Base-by-base conservation (phyloP, 2,797 vertebrate genomes). In the Enteromius fasciolatus region DNA sequence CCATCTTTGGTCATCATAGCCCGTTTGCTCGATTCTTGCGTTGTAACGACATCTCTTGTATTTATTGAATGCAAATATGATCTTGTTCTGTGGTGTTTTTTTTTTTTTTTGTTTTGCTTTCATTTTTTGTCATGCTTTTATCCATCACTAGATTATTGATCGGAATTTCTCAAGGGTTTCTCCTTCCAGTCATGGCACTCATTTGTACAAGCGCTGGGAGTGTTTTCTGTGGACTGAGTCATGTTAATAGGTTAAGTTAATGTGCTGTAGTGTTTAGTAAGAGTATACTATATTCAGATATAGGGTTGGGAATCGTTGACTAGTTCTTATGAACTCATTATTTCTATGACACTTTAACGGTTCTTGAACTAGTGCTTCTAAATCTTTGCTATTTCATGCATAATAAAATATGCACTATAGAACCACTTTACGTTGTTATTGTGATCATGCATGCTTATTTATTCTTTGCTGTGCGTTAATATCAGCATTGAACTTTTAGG, bases 21-120 rank as follows among this genome's bases (percentile, higher is more conserved):
- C 11, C 12, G 11, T 66, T 33, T 6, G 20, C 41, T 50, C n/a
- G 15, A 9, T 44, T 76, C 33, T 46, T 77, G 4, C 17, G 23
- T 41, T 48, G 25, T 64, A 31, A 48, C 7, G n/a, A 4, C 59
- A n/a, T 77, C 15, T 75, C 36, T 33, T 63, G 54, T 66, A 67
- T 82, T 82, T 67, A 67, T 67, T 82, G 68, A 80, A 73, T 48
- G 54, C 44, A 81, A 82, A 76, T 31, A 67, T 54, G 44, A 39
- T 52, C 48, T 66, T 50, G 44, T 64, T 67, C 15, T 82, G 41
- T 23, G 67, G 44, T 75, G 72, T n/a, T 81, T n/a, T 63, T 63
- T 54, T n/a, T 50, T 7, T 11, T 41, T 12, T 11, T 44, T 41
- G 15, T 33, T 20, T 23, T 79, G 18, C 59, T 64, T 31, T 3